Base-by-base conservation (phyloP, 2,888 invertebrate genomes). In the Rambutsinella grinnellia region DNA sequence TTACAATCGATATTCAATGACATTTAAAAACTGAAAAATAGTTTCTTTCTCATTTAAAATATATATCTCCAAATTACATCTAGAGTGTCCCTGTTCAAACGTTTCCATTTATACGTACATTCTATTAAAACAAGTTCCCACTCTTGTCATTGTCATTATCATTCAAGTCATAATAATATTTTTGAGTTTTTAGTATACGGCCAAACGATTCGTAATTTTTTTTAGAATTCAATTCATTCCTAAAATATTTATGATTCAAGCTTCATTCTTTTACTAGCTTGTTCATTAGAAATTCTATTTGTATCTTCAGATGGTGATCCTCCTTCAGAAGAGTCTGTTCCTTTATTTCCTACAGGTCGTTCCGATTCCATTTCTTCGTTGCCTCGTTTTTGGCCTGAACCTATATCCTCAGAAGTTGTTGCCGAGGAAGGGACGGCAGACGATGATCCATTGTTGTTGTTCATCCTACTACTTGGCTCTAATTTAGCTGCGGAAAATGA, bases 241-340 rank as follows among this genome's bases (percentile, higher is more conserved):
- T 28, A 57, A 3, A 27, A 27, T 57, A n/a, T 21, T 66, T 66
- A 72, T 36, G 72, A 56, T 72, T 72, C 72, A 47, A 72, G 60
- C 23, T 72, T 72, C 72, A 72, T 72, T 65, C 72, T 57, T 72
- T 72, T 72, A 66, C 61, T 72, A 44, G 65, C 26, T 36, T 60
- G 70, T 47, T 71, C 61, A 3, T 57, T 54, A 27, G 21, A 63
- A 46, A 66, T 44, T 54, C 72, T 65, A 53, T 17, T 53, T 26
- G 47, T 36, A 13, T 66, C 57, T 3, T 71, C 71, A 3, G 44
- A 23, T 27, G 44, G 47, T 27, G 15, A 17, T 27, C 57, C 19
- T 21, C 36, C 49, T 36, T 54, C 62, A 3, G 61, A 44, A 44
- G 24, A 8, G 21, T 21, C 61, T 5, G 58, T 10, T 24, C 26